Conservation (phyloP, 1,140 invertebrate genomes). For the Eriocheir sinensis region DNA sequence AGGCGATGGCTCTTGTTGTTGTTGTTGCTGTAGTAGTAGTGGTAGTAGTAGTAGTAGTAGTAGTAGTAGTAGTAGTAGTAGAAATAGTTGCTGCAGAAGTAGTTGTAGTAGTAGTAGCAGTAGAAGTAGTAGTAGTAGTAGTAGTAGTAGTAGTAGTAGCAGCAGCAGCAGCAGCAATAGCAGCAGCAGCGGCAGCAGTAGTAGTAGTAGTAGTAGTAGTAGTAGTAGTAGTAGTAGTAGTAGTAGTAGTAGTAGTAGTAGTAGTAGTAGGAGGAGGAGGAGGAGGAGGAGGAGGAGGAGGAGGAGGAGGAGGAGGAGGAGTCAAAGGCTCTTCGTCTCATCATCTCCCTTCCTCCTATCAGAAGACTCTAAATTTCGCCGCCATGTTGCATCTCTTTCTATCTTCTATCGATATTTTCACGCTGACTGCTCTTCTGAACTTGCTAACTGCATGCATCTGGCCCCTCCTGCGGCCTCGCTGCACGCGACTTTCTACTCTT, state of each 20-base stretch:
- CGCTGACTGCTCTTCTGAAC: no score
- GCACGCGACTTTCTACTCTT: no score
- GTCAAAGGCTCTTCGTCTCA: no score
- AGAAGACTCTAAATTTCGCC: no score
- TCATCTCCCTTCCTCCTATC: no score
- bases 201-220: neutral
- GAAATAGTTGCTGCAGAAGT: neutral
- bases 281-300: neutral
- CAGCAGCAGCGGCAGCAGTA: neutral
- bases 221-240: neutral
- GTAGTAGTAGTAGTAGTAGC: neutral
- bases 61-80: neutral
- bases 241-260: constrained; percentile 3
- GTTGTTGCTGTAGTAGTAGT: neutral
- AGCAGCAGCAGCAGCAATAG: constrained; percentile 10
- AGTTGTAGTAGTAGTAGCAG: constrained; percentile 23
- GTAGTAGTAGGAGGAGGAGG: neutral
- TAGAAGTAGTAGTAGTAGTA: neutral
- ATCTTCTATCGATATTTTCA: no score
- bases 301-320: neutral
- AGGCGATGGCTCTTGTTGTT: neutral
- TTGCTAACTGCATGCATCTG: no score
- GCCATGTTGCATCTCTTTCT: no score
- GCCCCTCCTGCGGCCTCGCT: no score
- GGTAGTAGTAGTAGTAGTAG: neutral